Evolutionary conservation across 2,113 vertebrate genomes (phyloP).

Genomic region (Jacana jacana): DNA sequence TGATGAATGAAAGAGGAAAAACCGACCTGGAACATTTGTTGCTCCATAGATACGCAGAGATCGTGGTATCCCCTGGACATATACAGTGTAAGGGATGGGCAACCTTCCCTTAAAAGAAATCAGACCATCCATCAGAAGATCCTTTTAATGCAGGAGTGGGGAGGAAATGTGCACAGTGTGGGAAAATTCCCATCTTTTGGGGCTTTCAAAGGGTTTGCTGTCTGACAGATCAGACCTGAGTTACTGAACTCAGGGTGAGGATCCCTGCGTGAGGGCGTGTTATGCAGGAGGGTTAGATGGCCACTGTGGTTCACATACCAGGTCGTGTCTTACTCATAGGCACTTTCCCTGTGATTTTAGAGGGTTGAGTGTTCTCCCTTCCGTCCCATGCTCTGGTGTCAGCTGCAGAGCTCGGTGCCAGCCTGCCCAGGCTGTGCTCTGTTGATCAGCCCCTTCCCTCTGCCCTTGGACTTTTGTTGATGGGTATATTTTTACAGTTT

Average conservation of each 20-base stretch:
- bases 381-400: neutral
- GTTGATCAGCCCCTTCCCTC: neutral
- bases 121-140: neutral
- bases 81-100: neutral
- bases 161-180: neutral
- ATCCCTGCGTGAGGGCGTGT: neutral
- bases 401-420: fast-evolving
- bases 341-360: neutral
- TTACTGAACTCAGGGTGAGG: neutral
- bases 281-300: neutral
- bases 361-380: neutral
- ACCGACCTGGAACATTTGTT: neutral
- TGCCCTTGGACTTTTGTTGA: neutral
- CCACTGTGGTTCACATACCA: neutral
- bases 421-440: neutral
- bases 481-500: neutral
- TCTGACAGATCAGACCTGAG: neutral
- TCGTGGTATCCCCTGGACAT: neutral
- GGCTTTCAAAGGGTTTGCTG: neutral
- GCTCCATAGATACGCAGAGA: neutral
- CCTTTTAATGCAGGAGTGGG: neutral
- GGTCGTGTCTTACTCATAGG: neutral
- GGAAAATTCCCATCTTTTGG: neutral
- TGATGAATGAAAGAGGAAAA: neutral
- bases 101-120: neutral